Evolutionary conservation across 2,113 vertebrate genomes (phyloP).

Genomic region (Cnemophilus loriae): DNA sequence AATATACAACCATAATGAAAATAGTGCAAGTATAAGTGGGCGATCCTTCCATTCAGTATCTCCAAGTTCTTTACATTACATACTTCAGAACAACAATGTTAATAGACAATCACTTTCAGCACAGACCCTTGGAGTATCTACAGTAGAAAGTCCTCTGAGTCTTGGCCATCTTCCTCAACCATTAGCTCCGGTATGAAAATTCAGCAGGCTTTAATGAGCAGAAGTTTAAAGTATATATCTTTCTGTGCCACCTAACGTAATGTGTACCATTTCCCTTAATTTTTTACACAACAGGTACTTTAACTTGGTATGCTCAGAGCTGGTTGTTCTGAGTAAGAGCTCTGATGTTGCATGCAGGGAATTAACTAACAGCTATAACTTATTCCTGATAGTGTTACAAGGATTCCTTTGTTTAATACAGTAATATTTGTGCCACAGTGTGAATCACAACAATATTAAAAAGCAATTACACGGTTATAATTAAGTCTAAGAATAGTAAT

Average conservation of each 20-base stretch:
- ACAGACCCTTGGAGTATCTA: conserved; percentile 18
- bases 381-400: background rate
- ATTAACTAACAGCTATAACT: background rate
- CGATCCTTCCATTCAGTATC: conserved; percentile 2
- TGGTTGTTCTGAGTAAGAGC: background rate
- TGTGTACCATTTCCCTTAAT: background rate
- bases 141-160: conserved; percentile 1
- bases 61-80: conserved; percentile 9
- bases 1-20: conserved; percentile 78
- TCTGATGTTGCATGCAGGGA: background rate
- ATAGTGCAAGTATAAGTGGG: conserved; percentile 62
- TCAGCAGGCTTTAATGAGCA: background rate
- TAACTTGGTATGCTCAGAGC: background rate
- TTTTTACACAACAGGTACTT: background rate
- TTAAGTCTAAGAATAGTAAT: background rate
- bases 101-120: conserved; percentile 8
- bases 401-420: background rate
- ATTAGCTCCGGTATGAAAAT: conserved; percentile 49
- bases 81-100: background rate
- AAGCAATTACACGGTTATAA: background rate
- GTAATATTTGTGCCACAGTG: background rate
- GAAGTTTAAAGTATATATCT: background rate
- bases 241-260: background rate
- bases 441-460: background rate
- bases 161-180: background rate